Base-by-base conservation (phyloP, 2,113 vertebrate genomes). In the Lepisosteus oculatus region DNA sequence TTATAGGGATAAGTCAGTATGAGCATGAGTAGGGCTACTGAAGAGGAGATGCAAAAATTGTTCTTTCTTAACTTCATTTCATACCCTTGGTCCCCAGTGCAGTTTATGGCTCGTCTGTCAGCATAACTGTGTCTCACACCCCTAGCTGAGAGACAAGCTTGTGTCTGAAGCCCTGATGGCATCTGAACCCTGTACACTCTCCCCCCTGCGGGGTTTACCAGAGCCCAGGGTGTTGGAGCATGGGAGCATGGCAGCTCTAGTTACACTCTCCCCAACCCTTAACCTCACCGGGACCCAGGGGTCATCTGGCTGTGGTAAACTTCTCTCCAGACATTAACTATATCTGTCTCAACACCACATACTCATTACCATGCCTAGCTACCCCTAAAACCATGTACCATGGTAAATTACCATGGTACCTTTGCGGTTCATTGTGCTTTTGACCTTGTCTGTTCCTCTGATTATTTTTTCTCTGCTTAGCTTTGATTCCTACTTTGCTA, bases 221-320 rank as follows among this genome's bases (percentile, higher is more conserved):
- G 79, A 72, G 73, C 77, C 79, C 67, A 74, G 87, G 88, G 84
- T 85, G 85, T 70, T 76, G 76, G 74, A 70, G 76, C 71, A 72
- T 71, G 83, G 80, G 76, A 71, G 74, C 66, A 75, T 74, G 71
- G 61, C 54, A 72, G 84, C 78, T 90, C 85, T 62, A 74, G 83
- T 91, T 90, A 81, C 87, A 51, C 47, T 5, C 5, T 51, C 5
- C 77, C 3, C 74, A 83, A 78, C 72, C 73, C 44, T 55, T 70
- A 76, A 85, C 79, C 76, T 77, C 56, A 51, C 15, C 13, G 1
- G 72, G 72, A 29, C 85, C 74, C 66, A 55, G 84, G 82, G 80
- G 70, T 71, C 81, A 77, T 87, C 81, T 57, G 68, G 78, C 79
- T 79, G 79, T 86, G 84, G 8, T 83, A 88, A 89, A 91, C 47